A percentile compares a stretch with the other conserved stretches of the same genome.
Evolutionary conservation across 1,140 invertebrate species (phyloP).

Genomic region (Bombus difficillimus): DNA sequence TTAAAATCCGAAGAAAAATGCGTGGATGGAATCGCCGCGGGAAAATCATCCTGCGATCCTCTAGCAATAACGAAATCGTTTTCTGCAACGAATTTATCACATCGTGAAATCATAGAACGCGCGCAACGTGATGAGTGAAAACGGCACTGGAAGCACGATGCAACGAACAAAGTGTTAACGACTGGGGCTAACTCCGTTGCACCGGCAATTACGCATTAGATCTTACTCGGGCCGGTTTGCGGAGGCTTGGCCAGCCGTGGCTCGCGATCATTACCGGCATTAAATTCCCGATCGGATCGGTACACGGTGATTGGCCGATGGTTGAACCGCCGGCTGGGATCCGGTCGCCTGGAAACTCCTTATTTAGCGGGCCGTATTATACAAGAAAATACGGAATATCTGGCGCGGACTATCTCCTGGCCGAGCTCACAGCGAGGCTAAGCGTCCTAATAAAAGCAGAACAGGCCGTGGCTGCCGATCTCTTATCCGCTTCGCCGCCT

Average conservation of each 20-base stretch:
- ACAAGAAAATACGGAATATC: conserved; percentile 74
- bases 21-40: not conserved
- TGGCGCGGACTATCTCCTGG: conserved; percentile 69
- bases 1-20: not conserved
- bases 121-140: not conserved
- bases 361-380: conserved; percentile 70
- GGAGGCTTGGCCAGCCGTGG: not conserved
- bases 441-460: conserved; percentile 72
- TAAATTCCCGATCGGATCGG: conserved; percentile 38
- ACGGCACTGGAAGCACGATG: not conserved
- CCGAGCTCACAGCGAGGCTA: not conserved
- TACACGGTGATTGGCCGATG: conserved; percentile 34
- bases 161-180: conserved; percentile 41
- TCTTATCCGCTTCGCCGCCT: conserved; percentile 44
- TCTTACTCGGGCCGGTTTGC: conserved; percentile 10
- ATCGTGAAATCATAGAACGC: not conserved
- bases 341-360: conserved; percentile 60
- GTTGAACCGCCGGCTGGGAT: conserved; percentile 25
- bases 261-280: conserved; percentile 47
- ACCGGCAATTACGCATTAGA: conserved; percentile 43
- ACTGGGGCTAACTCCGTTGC: conserved; percentile 16
- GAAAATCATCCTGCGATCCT: not conserved
- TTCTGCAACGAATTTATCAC: conserved; percentile 8
- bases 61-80: not conserved
- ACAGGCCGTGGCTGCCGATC: conserved; percentile 55